Evolutionary conservation across 2,113 vertebrate species (phyloP), one percentile per base, ranked within the genome.

Genomic region (Saguinus midas): DNA sequence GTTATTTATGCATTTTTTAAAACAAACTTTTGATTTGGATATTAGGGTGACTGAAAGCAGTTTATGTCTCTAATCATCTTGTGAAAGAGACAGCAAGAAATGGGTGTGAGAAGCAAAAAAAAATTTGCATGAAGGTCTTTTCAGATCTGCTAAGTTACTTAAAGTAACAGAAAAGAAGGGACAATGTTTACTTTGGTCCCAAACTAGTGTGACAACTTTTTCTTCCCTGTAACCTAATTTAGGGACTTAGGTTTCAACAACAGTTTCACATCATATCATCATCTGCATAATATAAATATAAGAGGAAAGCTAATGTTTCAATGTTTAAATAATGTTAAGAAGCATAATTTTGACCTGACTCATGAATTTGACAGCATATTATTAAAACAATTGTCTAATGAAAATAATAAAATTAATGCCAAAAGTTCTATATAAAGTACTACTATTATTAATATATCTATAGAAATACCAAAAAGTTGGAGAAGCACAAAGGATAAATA

Each of bases 251-350:
- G 43, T 61, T 8, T 92, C 96, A 96, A 70, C 1, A 10, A 83
- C 75, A 97, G 61, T 66, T 97, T 97, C 95, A 96, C 70, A 93
- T 93, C 70, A 95, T 90, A 96, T 84, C 73, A 45, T 48, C 97
- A 96, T 97, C 73, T 98, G 40, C 89, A 86, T 92, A 94, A 97
- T 96, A 91, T 97, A 93, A 98, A 97, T 96, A 0, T 40, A 43
- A 35, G 3, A 92, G 11, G 37, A 95, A 89, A 97, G 93, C 66
- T 23, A 94, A 96, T 61, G 52, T 52, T 52, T 52, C 16, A 52
- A 52, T 52, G 16, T 52, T 52, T 52, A 96, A 89, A 90, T 89
- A 94, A 95, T 58, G n/a, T 95, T 93, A 61, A 50, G 21, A 45
- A 6, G n/a, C 52, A 72, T 92, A 61, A 96, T 55, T 55, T 96